phyloP scores from a whole-genome alignment of 1,140 invertebrate genomes.

The Drosophila chauvacae region DNA sequence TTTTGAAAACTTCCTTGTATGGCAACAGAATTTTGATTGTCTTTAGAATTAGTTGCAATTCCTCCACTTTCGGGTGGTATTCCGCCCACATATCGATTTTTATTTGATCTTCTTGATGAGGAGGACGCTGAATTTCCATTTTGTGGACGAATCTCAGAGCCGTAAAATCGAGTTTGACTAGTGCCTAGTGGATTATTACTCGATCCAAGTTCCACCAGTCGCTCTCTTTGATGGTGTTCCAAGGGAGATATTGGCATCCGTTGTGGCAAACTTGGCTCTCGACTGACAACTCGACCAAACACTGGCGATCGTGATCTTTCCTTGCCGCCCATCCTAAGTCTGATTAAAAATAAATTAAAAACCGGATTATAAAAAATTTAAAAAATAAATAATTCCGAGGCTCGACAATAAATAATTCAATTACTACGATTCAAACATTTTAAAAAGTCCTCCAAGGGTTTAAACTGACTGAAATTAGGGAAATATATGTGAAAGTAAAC shows the following conservation, averaged over 20 bases:
- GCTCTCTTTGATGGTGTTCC: constrained; percentile 52
- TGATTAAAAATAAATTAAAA: constrained; percentile 5
- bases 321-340: constrained; percentile 53
- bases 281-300: constrained; percentile 88
- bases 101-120: constrained; percentile 52
- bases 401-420: not conserved
- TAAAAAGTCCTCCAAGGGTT: not conserved
- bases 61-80: constrained; percentile 45
- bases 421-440: not conserved
- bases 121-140: constrained; percentile 4
- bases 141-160: constrained; percentile 54
- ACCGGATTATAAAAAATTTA: not conserved
- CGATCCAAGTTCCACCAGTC: constrained; percentile 32
- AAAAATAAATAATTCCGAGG: not conserved
- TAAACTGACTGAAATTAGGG: no score
- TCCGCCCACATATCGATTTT: constrained; percentile 73
- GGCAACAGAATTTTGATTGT: constrained; percentile 70
- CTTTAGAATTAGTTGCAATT: constrained; percentile 26
- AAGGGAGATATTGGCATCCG: constrained; percentile 23
- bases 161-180: constrained; percentile 54
- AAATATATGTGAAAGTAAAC: constrained; percentile 29
- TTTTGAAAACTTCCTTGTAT: constrained; percentile 88
- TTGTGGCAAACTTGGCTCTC: constrained; percentile 84
- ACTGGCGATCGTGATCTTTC: constrained; percentile 85
- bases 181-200: constrained; percentile 4